Evolutionary conservation across 2,113 vertebrate species (phyloP).

Genomic region (Deroptyus accipitrinus): DNA sequence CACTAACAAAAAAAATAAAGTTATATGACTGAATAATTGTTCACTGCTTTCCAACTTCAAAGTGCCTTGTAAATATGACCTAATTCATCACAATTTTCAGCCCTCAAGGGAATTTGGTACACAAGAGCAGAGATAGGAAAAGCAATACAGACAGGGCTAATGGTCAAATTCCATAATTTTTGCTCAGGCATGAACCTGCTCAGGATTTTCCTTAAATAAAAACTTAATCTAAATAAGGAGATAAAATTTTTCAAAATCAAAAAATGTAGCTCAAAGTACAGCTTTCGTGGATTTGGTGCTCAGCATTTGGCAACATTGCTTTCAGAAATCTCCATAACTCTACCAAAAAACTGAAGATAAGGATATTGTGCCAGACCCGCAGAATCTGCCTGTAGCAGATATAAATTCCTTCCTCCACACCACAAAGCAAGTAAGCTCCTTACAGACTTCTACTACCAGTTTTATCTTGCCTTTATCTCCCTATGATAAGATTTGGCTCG

Average conservation of each 20-base stretch:
- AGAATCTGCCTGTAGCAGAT: background rate
- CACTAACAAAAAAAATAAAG: conserved; percentile 40
- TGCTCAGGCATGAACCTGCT: background rate
- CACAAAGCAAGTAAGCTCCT: background rate
- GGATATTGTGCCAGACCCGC: background rate
- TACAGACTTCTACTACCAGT: background rate
- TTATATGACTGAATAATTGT: conserved; percentile 48
- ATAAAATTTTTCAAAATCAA: background rate
- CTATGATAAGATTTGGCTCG: background rate
- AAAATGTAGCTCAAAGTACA: background rate
- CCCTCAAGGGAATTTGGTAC: background rate
- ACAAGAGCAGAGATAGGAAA: background rate
- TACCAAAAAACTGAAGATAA: background rate
- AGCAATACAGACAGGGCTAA: background rate
- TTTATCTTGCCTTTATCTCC: background rate
- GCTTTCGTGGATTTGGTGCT: background rate
- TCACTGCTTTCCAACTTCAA: conserved; percentile 40
- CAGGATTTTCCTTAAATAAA: background rate
- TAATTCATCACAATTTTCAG: conserved; percentile 16
- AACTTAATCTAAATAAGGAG: background rate
- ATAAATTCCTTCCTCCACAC: background rate
- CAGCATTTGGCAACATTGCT: background rate
- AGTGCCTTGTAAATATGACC: conserved; percentile 41
- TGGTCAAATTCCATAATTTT: background rate
- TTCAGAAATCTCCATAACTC: background rate